Base-by-base conservation (phyloP, 2,888 invertebrate species). In the Parnassius smintheus region DNA sequence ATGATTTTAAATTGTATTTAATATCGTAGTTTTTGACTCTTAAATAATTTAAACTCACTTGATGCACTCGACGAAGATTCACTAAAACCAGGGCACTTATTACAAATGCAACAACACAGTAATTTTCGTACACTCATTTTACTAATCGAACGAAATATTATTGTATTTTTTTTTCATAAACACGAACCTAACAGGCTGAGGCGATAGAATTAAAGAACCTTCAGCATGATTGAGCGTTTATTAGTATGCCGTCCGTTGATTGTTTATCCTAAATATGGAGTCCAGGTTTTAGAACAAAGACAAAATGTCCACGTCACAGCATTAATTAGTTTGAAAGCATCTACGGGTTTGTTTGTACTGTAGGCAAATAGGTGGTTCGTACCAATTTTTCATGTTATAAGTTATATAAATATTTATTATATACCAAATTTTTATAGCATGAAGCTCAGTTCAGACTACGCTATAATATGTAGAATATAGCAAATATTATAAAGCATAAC, bases 101-200 rank as follows among this genome's bases (percentile, higher is more conserved):
- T 63, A 50, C 63, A 63, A 46, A 63, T 63, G n/a, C 51, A 63
- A 52, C 59, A 59, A 35, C 52, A 59, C 55, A 59, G 48, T n/a
- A 59, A 41, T 56, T 63, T 63, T 42, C 51, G 59, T 0, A 59
- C 35, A 59, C 50, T 63, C 63, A 63, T 63, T 45, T 51, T 59
- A 35, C 44, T 49, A 13, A n/a, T 9, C 7, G 22, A 10, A 25
- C 3, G 7, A 55, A 58, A 49, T 55, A 50, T 7, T 45, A 59
- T 56, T 55, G 11, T 13, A 18, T 18, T 18, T 13, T 2, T 52
- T 42, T 42, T 22, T 45, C 25, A 54, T 54, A n/a, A 41, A 2
- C 35, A 51, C 55, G 55, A 35, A 59, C 35, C 50, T 22, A 54
- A 63, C 63, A 56, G 56, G 22, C 46, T 48, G 22, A 44, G 25